Percentiles rank a stretch among this genome's conserved stretches.
phyloP scores from a whole-genome alignment of 2,113 vertebrate genomes.

The Oncorhynchus tshawytscha region DNA sequence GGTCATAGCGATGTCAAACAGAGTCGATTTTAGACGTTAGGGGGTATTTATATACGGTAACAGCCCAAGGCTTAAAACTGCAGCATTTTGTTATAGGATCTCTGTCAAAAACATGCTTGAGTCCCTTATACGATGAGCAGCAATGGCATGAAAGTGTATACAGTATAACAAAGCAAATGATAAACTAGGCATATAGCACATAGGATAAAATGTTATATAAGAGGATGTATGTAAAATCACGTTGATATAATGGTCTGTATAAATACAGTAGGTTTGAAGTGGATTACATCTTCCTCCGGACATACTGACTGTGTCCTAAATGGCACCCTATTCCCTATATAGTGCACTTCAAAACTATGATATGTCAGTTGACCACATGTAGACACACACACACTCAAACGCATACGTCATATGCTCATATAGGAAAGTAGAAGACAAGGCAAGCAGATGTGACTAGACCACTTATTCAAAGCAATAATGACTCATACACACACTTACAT shows the following conservation, averaged over 20 bases:
- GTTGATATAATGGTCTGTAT: too few relatives aligned
- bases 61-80: not conserved
- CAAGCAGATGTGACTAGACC: constrained; percentile 30
- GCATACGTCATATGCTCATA: not conserved
- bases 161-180: too few relatives aligned
- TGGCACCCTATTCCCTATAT: too few relatives aligned
- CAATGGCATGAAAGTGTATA: too few relatives aligned
- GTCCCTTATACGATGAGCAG: too few relatives aligned
- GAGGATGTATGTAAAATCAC: too few relatives aligned
- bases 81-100: not conserved
- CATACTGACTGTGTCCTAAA: too few relatives aligned
- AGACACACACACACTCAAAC: not conserved
- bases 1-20: constrained; percentile 12
- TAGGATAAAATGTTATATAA: too few relatives aligned
- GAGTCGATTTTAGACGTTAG: not conserved
- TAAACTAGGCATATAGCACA: too few relatives aligned
- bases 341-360: not conserved
- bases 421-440: not conserved
- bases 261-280: too few relatives aligned
- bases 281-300: too few relatives aligned
- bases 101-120: too few relatives aligned
- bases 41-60: not conserved
- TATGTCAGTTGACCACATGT: not conserved
- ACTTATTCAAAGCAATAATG: not conserved
- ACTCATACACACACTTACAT: not conserved